phyloP scores from a whole-genome alignment of 2,113 vertebrate species.

The Globicephala melas region DNA sequence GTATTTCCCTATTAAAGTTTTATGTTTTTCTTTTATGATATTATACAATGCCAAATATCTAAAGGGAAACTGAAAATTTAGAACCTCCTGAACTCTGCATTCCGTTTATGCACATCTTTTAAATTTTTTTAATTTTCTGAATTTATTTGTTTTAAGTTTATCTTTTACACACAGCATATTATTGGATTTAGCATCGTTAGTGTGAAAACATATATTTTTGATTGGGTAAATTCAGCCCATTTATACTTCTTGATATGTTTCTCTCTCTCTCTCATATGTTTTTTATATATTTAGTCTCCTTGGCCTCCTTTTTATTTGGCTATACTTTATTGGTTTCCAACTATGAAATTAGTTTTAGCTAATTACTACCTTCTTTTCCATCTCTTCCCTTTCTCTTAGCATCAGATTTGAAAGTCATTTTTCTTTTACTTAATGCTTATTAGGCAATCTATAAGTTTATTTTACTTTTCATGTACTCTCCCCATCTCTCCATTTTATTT shows the following conservation, averaged over 20 bases:
- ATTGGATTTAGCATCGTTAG: neutral
- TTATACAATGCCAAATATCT: neutral
- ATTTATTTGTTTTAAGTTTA: neutral
- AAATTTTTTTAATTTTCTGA: neutral
- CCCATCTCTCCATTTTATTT: neutral
- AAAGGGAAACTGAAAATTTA: neutral
- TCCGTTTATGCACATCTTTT: neutral
- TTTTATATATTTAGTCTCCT: neutral
- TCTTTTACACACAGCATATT: neutral
- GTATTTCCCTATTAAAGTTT: neutral
- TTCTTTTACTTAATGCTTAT: constrained; percentile 2
- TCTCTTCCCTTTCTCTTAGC: neutral
- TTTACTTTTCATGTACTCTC: neutral
- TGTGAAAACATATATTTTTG: neutral
- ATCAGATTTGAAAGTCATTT: neutral
- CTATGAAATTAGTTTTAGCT: neutral
- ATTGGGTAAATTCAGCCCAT: neutral
- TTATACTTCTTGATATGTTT: neutral
- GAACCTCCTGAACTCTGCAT: neutral
- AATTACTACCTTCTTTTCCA: neutral
- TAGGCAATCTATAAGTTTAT: neutral
- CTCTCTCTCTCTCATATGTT: neutral
- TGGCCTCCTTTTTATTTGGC: neutral
- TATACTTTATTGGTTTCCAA: neutral
- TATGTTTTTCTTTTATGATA: neutral